Percentiles rank a stretch among this genome's conserved stretches.
These are phyloP conservation scores for Trididemnum clinides DNA, from an alignment of 23 tunicate species.

Conservation along the genomic window DNA sequence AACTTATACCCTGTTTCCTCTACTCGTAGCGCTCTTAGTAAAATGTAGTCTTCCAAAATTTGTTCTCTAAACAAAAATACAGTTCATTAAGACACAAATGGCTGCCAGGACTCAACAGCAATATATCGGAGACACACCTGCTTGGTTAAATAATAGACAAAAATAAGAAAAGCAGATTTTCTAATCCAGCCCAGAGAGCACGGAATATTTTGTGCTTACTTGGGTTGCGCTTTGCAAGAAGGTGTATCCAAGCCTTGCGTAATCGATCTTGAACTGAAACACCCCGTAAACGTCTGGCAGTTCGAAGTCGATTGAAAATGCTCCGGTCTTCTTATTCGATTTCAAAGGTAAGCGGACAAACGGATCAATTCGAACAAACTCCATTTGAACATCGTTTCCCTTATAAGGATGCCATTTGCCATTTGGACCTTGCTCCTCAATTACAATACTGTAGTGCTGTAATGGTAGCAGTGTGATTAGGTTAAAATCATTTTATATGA, in stretches of 20 bases:
- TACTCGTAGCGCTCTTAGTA: too few species aligned
- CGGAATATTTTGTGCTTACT: conserved; percentile 16
- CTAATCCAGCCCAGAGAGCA: background rate
- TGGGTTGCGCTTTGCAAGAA: conserved; percentile 81
- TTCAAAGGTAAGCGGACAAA: conserved; percentile 87
- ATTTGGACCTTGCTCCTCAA: conserved; percentile 77
- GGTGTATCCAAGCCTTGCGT: conserved; percentile 94
- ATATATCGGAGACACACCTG: too few species aligned
- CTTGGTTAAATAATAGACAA: too few species aligned
- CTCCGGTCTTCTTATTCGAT: conserved; percentile 46
- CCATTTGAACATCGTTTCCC: conserved; percentile 92
- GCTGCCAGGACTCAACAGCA: too few species aligned
- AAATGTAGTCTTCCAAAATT: too few species aligned
- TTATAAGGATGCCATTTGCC: conserved; percentile 90
- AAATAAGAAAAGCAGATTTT: background rate
- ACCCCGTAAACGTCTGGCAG: conserved; percentile 99
- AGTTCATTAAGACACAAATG: too few species aligned
- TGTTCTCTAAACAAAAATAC: too few species aligned
- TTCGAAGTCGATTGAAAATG: conserved; percentile 61
- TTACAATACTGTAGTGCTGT: conserved; percentile 84
- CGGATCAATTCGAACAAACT: conserved; percentile 98
- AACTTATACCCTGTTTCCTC: too few species aligned
- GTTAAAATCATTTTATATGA: too few species aligned
- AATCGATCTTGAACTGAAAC: conserved; percentile 91
- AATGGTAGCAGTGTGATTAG: too few species aligned